Base-by-base conservation (phyloP, 2,888 invertebrate genomes). In the Girardia tigrina region DNA sequence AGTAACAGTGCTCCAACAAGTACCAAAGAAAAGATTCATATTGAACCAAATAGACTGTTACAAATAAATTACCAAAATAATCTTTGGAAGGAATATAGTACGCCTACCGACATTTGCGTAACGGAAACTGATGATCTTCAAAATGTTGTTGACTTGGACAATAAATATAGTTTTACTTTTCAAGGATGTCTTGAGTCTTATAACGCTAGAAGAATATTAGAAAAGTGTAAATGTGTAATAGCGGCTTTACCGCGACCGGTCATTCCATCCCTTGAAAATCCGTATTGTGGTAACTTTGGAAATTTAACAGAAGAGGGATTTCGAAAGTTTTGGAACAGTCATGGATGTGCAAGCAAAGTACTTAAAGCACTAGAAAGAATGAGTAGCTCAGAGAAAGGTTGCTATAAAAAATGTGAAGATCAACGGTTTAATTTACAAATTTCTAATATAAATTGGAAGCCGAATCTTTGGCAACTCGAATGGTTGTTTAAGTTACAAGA, bases 171-270 rank as follows among this genome's bases (percentile, higher is more conserved):
- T 56, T 56, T 56, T 16, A 56, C 8, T 12, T 56, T 56, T n/a
- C 56, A 56, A 56, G 56, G 56, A 56, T 56, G 56, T 56, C 56
- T 56, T 56, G 56, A 56, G 4, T 4, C 56, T n/a, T 56, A 56
- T 56, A 56, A 4, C n/a, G 56, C 56, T 20, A 56, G 56, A 56
- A 56, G 4, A n/a, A n/a, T 56, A 12, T 56, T 56, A 56, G 56
- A 56, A n/a, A 56, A 56, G 23, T 56, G 56, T 56, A 4, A 56
- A 56, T 56, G 56, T n/a, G n/a, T 56, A 4, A 56, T 56, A 23
- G 56, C 56, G 23, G 4, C 4, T 56, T 16, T 12, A 12, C 56
- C 56, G 2, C n/a, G 56, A 56, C 23, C 23, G n/a, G n/a, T 8
- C 8, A 56, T 56, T 8, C 56, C 56, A 16, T 8, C 56, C 6